Base-by-base conservation (phyloP, 2,113 vertebrate genomes). In the Rallus limicola region DNA sequence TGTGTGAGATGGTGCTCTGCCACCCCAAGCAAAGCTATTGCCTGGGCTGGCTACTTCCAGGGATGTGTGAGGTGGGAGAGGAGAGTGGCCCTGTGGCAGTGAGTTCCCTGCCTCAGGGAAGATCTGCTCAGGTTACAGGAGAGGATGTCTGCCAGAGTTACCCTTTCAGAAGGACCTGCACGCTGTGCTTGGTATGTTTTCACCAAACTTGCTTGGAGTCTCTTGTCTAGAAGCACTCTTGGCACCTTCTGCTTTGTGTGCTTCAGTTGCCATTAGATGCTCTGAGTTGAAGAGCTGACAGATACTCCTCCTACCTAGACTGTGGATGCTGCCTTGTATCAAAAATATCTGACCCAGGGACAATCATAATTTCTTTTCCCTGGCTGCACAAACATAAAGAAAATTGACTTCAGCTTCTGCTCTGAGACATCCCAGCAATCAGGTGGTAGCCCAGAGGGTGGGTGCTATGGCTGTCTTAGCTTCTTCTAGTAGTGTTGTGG, bases 31-130 rank as follows among this genome's bases (percentile, higher is more conserved):
- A 64, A 64, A 36, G 34, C 52, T 38, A 34, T 50, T 79, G 11
- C 18, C 8, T 21, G 36, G 5, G 17, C 65, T 40, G 31, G 20
- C 40, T 19, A 19, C 36, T 78, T 33, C 18, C 42, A n/a, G 13
- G 20, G 18, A 3, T 13, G 19, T 31, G 34, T 5, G 17, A 68
- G 29, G 33, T 11, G 25, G 28, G 20, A 53, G 31, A 5, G 16
- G 50, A 65, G 42, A 38, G 52, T 3, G 19, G 14, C 48, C 36
- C 9, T 12, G 24, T 11, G 29, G n/a, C 38, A 16, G 16, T 31
- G 10, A 29, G 48, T 0, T 0, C 29, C 58, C 16, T 62, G 36
- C n/a, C 65, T 11, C 1, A 3, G 24, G 53, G 46, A n/a, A 60
- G 34, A 44, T 44, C 14, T 44, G 56, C 50, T 16, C 44, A 31